Evolutionary conservation across 2,888 invertebrate species (phyloP).

Genomic region (Gibbula magus): DNA sequence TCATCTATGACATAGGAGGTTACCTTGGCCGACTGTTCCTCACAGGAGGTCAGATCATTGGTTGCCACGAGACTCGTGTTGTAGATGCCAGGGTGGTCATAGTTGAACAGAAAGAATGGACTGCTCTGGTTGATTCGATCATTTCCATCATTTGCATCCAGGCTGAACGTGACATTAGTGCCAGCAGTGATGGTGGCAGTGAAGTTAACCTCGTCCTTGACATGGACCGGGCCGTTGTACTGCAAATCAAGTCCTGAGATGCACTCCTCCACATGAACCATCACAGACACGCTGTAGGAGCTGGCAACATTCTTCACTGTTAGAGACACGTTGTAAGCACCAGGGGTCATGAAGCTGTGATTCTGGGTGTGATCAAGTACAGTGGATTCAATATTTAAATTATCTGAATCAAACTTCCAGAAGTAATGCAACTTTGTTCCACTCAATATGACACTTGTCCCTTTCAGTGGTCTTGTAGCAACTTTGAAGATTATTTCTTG

Average conservation of each 20-base stretch:
- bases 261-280: constrained; percentile 43
- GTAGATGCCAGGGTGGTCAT: constrained; percentile 22
- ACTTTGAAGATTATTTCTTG: not conserved
- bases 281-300: constrained; percentile 24
- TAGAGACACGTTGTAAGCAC: constrained; percentile 41
- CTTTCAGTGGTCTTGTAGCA: not conserved
- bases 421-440: not conserved
- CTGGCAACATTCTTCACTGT: constrained; percentile 50
- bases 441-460: constrained; percentile 16
- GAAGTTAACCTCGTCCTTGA: constrained; percentile 28
- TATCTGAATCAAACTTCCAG: not conserved
- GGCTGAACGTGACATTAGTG: constrained; percentile 34
- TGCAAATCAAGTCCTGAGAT: constrained; percentile 44
- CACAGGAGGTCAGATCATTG: constrained; percentile 23
- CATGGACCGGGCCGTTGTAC: constrained; percentile 45
- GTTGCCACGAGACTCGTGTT: constrained; percentile 27
- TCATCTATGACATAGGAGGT: constrained; percentile 27
- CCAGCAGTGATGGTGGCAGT: constrained; percentile 41
- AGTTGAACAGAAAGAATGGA: not conserved
- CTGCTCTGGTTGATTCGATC: not conserved
- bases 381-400: not conserved
- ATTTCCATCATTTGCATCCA: constrained; percentile 7
- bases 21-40: not conserved
- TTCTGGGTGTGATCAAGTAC: not conserved
- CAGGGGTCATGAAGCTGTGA: constrained; percentile 27